Evolutionary conservation across 2,113 vertebrate genomes (phyloP).

Genomic region (Physeter macrocephalus): DNA sequence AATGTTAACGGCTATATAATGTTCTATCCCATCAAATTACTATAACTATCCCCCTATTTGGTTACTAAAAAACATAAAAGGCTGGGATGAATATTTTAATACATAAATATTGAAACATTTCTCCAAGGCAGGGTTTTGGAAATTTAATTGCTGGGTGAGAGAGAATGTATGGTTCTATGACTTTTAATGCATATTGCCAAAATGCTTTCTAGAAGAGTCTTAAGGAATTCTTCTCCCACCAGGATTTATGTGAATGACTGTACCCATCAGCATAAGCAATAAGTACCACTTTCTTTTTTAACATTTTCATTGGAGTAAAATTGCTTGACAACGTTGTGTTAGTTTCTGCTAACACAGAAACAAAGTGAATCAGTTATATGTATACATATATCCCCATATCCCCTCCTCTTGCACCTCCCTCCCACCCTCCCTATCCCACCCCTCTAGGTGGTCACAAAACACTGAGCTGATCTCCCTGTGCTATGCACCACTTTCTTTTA

Average conservation of each 20-base stretch:
- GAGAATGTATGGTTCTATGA: background rate
- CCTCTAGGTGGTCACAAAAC: too few relatives aligned
- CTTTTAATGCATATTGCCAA: background rate
- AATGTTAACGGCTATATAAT: background rate
- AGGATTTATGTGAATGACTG: background rate
- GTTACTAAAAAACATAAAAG: background rate
- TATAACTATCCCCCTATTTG: background rate
- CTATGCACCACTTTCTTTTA: background rate
- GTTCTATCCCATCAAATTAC: background rate
- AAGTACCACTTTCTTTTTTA: background rate
- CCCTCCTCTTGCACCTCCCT: too few relatives aligned
- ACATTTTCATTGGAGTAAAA: too few relatives aligned
- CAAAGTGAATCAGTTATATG: too few relatives aligned
- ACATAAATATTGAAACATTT: background rate
- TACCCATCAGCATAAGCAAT: background rate
- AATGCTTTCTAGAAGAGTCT: background rate
- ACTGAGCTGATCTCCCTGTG: too few relatives aligned
- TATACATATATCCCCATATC: too few relatives aligned
- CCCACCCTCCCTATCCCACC: too few relatives aligned
- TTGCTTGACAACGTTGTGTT: too few relatives aligned
- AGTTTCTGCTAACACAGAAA: too few relatives aligned
- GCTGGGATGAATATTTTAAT: background rate
- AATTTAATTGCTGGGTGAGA: background rate
- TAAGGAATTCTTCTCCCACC: background rate
- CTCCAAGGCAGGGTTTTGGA: background rate